Evolutionary conservation across 2,113 vertebrate genomes (phyloP).

Genomic region (Tenrec ecaudatus): DNA sequence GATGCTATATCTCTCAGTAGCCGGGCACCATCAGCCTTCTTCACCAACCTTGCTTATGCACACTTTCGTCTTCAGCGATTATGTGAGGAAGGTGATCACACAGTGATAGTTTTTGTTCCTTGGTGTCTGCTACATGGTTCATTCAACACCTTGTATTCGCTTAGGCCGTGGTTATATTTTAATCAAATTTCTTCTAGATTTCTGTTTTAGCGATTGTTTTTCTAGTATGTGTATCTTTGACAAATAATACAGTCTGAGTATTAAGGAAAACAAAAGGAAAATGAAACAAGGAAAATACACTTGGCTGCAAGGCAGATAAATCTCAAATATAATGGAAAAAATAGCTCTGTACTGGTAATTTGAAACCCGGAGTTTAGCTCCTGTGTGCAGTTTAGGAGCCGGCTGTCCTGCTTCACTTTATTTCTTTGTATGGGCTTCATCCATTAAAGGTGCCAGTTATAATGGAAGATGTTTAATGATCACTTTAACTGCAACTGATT

Average conservation of each 20-base stretch:
- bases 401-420: neutral
- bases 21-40: no score
- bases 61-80: no score
- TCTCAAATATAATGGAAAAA: neutral
- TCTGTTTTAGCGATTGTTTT: neutral
- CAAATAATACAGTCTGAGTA: conserved; percentile 12
- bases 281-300: no score
- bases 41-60: no score
- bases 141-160: no score
- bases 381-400: neutral
- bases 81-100: no score
- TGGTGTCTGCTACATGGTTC: no score
- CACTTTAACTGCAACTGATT: neutral
- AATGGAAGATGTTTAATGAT: neutral
- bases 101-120: no score
- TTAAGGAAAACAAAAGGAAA: neutral
- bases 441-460: neutral
- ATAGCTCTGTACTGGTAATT: neutral
- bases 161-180: neutral
- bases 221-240: neutral
- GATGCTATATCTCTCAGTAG: no score
- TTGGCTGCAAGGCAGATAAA: neutral
- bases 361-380: neutral
- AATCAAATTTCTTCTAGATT: neutral
- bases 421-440: neutral